Conservation (phyloP, 1,140 invertebrate species). For the Panagrolaimus sp. region DNA sequence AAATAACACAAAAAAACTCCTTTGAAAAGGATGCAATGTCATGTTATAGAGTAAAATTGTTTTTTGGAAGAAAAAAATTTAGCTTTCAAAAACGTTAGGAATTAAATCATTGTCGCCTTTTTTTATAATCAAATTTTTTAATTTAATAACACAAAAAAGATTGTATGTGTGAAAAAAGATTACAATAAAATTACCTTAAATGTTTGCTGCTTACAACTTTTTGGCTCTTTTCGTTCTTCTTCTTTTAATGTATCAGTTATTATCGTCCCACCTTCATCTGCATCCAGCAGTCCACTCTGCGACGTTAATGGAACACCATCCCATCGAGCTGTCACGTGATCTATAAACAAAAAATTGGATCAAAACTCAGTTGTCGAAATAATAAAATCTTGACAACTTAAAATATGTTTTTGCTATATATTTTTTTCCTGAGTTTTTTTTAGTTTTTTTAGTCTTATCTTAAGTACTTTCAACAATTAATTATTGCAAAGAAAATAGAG, state of each 20-base stretch:
- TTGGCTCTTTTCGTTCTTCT: constrained; percentile 42
- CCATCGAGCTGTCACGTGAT: constrained; percentile 55
- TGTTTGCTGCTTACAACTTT: constrained; percentile 50
- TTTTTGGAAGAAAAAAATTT: neutral
- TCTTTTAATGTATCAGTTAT: constrained; percentile 56
- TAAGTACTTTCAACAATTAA: neutral
- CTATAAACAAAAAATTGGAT: constrained; percentile 30
- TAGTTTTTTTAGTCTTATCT: constrained; percentile 8
- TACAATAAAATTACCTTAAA: constrained; percentile 42
- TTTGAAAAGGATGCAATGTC: neutral
- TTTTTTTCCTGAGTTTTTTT: neutral
- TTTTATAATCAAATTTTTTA: neutral
- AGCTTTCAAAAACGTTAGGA: neutral
- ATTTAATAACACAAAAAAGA: neutral
- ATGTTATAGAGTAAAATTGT: neutral
- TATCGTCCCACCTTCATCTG: constrained; percentile 49
- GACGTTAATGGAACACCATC: constrained; percentile 52
- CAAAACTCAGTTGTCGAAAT: neutral
- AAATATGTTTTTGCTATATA: constrained; percentile 7
- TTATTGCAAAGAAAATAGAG: constrained; percentile 17
- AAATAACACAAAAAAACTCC: neutral
- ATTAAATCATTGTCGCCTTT: neutral
- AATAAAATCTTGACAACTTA: neutral
- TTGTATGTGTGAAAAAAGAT: neutral
- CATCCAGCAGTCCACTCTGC: constrained; percentile 43